Base-by-base conservation (phyloP, 2,113 vertebrate genomes). In the Calidris pygmaea region DNA sequence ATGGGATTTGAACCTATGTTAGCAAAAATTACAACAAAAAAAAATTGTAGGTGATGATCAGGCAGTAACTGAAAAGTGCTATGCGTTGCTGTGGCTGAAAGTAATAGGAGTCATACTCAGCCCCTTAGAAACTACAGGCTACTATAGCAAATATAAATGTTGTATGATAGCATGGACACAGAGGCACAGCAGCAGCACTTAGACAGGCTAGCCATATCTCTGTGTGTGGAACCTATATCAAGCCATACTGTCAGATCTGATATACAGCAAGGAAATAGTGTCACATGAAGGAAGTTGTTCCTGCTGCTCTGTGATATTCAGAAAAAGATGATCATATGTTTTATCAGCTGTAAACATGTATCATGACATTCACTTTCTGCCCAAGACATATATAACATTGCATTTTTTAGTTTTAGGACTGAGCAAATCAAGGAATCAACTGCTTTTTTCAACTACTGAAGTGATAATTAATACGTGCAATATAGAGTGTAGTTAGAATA, bases 261-360 rank as follows among this genome's bases (percentile, higher is more conserved):
- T 77, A 47, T 37, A 71, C 30, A 63, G 37, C 41, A 84, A 87
- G 84, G 89, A 89, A 86, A 80, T 55, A 81, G 72, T 87, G 91
- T 47, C 67, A 92, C 73, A 55, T 90, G 88, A 94, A 93, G 88
- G 59, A 92, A 89, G 24, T 62, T 90, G 12, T 71, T 92, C 79
- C 74, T 74, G 88, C 62, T 93, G 59, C 32, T 92, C 43, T 90
- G 26, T 24, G 37, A 74, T 77, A 77, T n/a, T 88, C 75, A 73
- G n/a, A 73, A 90, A 91, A 77, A 55, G 27, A 63, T 37, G 32
- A 70, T 80, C 9, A 3, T 45, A 7, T 43, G n/a, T 71, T 89
- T 60, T 70, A 79, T 85, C 55, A 55, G 7, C 63, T 86, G 2
- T 52, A 71, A 68, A 21, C 47, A 47, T 47, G 47, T 47, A 8